Evolutionary conservation across 1,140 invertebrate genomes (phyloP), one percentile per base, ranked within the genome.

Genomic region (Apis laboriosa): DNA sequence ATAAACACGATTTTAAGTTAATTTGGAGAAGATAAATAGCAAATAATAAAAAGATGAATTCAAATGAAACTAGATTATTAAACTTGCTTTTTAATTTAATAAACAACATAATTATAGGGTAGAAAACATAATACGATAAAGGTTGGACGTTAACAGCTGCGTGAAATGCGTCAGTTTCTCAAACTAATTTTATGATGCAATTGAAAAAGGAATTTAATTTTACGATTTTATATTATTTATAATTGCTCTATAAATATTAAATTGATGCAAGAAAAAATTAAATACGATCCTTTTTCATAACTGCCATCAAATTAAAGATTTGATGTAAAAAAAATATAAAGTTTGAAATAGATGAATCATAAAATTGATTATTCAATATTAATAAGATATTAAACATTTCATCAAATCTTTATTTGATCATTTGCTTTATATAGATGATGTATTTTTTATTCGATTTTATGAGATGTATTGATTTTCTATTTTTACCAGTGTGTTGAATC

Each of bases 401-500:
- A 55, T 80, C 24, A 55, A 74, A 74, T 73, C 58, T 75, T 81
- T 81, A 56, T 63, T 67, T 73, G 12, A 78, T 4, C 19, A 49
- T 76, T 64, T 28, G 78, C 78, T 80, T 80, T 73, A 70, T 43
- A 63, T 79, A 75, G 61, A 75, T 55, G 9, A 24, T 82, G 56
- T 81, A 24, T 28, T 17, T 80, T 60, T 66, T 68, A 77, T 28
- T 64, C 24, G 17, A 55, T 17, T 28, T 80, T 58, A 53, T 82
- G 63, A 24, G 21, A 56, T 75, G 55, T 4, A n/a, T 63, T 78
- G 21, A 63, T 77, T 77, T 77, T 63, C 19, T 3, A 64, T 56
- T 70, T 53, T 64, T 72, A 64, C 51, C 64, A 63, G 60, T 78
- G 56, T 56, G 49, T 71, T 64, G 24, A 28, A 77, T 21, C 15